Evolutionary conservation across 2,797 vertebrate genomes (phyloP).

Genomic region (Gallinago stenura): DNA sequence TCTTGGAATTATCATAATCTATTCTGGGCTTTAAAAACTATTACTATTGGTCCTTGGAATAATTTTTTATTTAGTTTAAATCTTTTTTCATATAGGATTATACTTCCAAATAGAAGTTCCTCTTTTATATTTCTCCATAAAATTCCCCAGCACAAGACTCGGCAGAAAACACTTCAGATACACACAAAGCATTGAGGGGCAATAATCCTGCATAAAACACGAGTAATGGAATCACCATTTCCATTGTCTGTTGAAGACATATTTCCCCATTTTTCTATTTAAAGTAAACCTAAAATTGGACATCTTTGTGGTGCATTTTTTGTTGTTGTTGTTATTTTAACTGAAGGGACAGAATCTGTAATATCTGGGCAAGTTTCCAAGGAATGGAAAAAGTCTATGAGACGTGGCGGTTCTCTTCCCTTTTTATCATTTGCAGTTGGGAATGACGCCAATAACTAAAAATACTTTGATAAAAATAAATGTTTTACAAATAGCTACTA

Average conservation of each 20-base stretch:
- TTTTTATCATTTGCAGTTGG: conserved; percentile 48
- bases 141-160: background rate
- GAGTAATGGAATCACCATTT: background rate
- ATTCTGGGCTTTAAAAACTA: background rate
- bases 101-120: background rate
- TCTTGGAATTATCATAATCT: background rate
- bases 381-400: background rate
- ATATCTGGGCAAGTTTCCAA: conserved; percentile 17
- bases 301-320: background rate
- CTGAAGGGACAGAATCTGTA: background rate
- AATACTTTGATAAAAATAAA: conserved; percentile 70
- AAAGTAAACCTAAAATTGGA: conserved; percentile 8
- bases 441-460: conserved; percentile 52
- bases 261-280: background rate
- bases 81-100: background rate
- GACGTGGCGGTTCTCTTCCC: conserved; percentile 17
- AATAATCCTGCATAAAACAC: background rate
- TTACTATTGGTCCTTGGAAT: background rate
- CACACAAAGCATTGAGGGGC: background rate
- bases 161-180: background rate
- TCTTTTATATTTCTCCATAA: background rate
- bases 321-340: background rate
- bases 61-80: background rate
- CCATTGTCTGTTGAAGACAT: background rate
- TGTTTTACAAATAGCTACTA: conserved; percentile 44